Evolutionary conservation across 2,797 vertebrate genomes (phyloP).

Genomic region (Pangasius krempfi): DNA sequence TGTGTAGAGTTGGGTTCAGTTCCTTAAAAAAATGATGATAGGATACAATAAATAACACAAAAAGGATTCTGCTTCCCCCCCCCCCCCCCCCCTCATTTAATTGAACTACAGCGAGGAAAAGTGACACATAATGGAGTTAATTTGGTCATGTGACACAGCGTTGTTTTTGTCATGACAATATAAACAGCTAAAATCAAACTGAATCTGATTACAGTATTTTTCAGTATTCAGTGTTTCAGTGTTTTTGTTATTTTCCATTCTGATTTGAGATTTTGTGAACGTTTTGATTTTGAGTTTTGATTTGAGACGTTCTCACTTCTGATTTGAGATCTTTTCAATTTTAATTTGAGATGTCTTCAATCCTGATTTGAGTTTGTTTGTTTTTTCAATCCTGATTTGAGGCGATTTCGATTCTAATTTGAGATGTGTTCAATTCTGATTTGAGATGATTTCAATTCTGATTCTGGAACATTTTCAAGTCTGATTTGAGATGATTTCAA

Average conservation of each 20-base stretch:
- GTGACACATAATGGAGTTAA: not conserved
- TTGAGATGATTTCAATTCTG: too few relatives aligned
- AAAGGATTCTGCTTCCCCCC: not conserved
- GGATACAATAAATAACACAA: not conserved
- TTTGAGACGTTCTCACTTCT: not conserved
- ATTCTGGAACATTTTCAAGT: too few relatives aligned
- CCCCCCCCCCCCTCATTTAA: too few relatives aligned
- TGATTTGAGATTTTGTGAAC: not conserved
- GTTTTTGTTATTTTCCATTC: not conserved
- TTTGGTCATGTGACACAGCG: conserved; percentile 1
- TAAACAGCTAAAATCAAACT: conserved; percentile 67
- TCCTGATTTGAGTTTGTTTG: too few relatives aligned
- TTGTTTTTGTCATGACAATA: conserved; percentile 29
- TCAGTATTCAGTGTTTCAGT: not conserved
- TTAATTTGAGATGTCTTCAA: too few relatives aligned
- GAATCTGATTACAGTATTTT: not conserved
- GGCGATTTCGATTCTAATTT: too few relatives aligned
- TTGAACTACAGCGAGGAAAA: not conserved
- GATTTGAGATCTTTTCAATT: not conserved
- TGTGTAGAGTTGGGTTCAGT: not conserved
- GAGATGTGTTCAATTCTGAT: too few relatives aligned
- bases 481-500: not conserved
- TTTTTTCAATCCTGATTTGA: too few relatives aligned
- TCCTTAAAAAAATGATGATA: not conserved
- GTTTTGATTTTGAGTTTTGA: too few relatives aligned